phyloP scores from a whole-genome alignment of 2,113 vertebrate genomes.

The Aythya baeri region DNA sequence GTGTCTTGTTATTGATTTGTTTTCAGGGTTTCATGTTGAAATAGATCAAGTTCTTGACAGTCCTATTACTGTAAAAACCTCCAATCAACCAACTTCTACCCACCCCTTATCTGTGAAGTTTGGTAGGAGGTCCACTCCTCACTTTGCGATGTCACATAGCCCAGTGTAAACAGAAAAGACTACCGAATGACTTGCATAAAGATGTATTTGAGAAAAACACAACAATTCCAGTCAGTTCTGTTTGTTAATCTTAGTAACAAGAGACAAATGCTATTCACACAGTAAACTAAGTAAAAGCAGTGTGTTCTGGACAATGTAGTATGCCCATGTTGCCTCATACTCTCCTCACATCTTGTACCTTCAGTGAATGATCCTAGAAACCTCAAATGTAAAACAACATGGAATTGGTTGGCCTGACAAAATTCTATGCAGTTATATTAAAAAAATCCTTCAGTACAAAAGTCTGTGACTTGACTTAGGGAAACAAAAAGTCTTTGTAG shows the following conservation, averaged over 20 bases:
- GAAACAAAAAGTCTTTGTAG: not conserved
- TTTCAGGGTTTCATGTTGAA: conserved; percentile 64
- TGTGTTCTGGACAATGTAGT: not conserved
- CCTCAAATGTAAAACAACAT: not conserved
- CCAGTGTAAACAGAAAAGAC: not conserved
- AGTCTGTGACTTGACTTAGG: not conserved
- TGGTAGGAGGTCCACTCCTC: not conserved
- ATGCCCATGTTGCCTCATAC: not conserved
- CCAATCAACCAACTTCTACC: conserved; percentile 43
- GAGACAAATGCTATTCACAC: not conserved
- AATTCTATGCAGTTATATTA: not conserved
- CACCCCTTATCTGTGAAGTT: conserved; percentile 33
- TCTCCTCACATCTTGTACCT: not conserved
- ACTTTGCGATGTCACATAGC: not conserved
- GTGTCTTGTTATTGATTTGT: conserved; percentile 75
- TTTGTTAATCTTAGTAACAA: not conserved
- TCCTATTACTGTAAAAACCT: conserved; percentile 67
- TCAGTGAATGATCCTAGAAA: not conserved
- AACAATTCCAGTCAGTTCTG: not conserved
- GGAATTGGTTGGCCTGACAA: not conserved
- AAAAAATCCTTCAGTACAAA: not conserved
- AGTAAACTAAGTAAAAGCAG: not conserved
- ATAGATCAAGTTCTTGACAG: conserved; percentile 74
- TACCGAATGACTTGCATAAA: not conserved
- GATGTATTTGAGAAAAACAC: not conserved